Evolutionary conservation across 2,888 invertebrate genomes (phyloP).

Genomic region (Mesorhabditis sp.): DNA sequence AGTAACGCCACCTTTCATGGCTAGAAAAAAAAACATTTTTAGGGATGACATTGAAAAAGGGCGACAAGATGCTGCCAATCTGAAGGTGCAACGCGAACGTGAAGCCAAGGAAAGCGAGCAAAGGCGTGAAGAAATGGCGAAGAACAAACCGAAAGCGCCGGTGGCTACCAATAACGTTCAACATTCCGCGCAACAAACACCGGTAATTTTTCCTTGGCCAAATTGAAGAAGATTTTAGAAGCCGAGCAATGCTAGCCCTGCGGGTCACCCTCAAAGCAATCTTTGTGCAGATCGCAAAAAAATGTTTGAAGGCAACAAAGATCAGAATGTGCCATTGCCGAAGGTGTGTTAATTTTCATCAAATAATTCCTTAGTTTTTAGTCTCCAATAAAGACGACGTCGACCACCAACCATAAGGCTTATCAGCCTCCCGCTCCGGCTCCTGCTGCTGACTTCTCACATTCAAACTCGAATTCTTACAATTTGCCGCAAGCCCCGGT

Average conservation of each 20-base stretch:
- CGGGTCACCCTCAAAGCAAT: neutral
- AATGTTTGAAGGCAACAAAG: neutral
- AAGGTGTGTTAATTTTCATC: neutral
- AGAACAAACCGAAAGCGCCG: constrained; percentile 9
- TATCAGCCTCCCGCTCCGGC: too few relatives aligned
- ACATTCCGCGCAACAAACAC: too few relatives aligned
- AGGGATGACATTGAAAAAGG: constrained; percentile 8
- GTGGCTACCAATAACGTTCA: constrained; percentile 13
- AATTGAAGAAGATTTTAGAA: too few relatives aligned
- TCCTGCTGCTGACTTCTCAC: too few relatives aligned
- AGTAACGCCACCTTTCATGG: neutral
- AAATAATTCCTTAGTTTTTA: neutral
- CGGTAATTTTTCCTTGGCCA: too few relatives aligned
- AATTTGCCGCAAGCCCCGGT: too few relatives aligned
- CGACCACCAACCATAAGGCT: neutral
- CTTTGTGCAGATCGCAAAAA: neutral
- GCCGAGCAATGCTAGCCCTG: too few relatives aligned
- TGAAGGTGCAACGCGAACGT: constrained; percentile 15
- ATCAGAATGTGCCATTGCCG: neutral
- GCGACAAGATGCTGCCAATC: constrained; percentile 16
- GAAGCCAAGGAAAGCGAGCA: constrained; percentile 21
- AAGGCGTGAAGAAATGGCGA: constrained; percentile 12
- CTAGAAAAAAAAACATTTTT: neutral
- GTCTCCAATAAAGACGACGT: neutral
- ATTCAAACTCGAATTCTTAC: too few relatives aligned